Conservation (phyloP, 2,797 vertebrate species). For the Ceryle rudis region DNA sequence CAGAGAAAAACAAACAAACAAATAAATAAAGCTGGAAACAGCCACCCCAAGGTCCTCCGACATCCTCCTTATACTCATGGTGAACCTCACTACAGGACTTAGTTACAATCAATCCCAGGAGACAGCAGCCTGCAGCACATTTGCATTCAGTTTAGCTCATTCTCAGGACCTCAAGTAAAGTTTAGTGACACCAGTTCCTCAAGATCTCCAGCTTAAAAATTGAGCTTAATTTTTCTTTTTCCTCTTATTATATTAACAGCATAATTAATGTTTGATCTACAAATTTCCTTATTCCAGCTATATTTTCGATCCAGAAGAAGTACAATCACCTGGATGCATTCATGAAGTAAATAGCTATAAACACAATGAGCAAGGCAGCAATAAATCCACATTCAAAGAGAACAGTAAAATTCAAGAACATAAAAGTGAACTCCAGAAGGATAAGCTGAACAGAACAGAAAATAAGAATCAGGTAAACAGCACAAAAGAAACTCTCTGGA, state of each 20-base stretch:
- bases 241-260: neutral
- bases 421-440: constrained; percentile 17
- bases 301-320: constrained; percentile 85
- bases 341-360: constrained; percentile 74
- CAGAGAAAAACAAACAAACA: neutral
- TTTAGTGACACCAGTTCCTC: neutral
- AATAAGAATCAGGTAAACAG: neutral
- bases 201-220: neutral
- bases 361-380: constrained; percentile 41
- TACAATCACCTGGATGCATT: constrained; percentile 59
- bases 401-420: constrained; percentile 15
- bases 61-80: neutral
- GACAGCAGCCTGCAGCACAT: neutral
- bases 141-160: neutral
- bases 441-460: neutral
- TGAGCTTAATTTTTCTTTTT: neutral
- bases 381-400: constrained; percentile 48
- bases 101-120: neutral
- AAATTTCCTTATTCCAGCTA: constrained; percentile 81
- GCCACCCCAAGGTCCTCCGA: neutral
- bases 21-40: neutral
- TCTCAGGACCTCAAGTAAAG: neutral
- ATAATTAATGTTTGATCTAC: neutral
- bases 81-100: neutral
- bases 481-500: neutral